Evolutionary conservation across 2,797 vertebrate genomes (phyloP), one percentile per base, ranked within the genome.

Genomic region (Selene dorsalis): DNA sequence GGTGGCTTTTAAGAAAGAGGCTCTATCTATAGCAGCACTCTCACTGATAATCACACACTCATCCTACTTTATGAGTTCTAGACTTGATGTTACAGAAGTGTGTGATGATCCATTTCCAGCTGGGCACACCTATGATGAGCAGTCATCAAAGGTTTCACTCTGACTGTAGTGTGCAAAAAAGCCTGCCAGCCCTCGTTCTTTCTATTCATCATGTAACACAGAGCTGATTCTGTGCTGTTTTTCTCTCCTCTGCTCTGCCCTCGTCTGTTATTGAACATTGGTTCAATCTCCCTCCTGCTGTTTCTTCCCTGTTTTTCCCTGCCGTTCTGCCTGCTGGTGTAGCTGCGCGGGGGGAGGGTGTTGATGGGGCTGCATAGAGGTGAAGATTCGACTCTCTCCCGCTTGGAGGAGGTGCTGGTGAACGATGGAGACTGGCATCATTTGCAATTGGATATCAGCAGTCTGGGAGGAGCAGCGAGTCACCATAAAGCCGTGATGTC

Each of bases 401-500:
- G 87, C 3, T 91, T 99, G 75, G 95, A 96, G 71, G 94, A 96
- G 50, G 94, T 95, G 68, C 93, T 93, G 76, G 96, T 96, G 59
- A 95, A 96, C 14, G 97, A 98, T 0, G 97, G 97, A 0, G 96
- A 95, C 80, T 99, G 97, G 97, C 97, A 98, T 86, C 96, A 98
- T 14, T 64, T 97, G 16, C 94, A 96, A 86, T 87, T 98, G 85
- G 96, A 97, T 22, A 92, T 98, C 30, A 94, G 93, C 71, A 95
- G 90, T 16, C 75, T 90, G 0, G 90, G 88, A 17, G 89, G 88
- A 66, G 89, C 38, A 0, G 16, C 73, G 0, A 73, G 80, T 35
- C 80, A 57, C 73, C 90, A 94, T 80, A 93, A 94, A 50, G 95
- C 95, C 0, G 84, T 95, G 48, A 72, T 97, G 73, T 94, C 95